phyloP scores from a whole-genome alignment of 2,113 vertebrate genomes.

The Grammomys surdaster region DNA sequence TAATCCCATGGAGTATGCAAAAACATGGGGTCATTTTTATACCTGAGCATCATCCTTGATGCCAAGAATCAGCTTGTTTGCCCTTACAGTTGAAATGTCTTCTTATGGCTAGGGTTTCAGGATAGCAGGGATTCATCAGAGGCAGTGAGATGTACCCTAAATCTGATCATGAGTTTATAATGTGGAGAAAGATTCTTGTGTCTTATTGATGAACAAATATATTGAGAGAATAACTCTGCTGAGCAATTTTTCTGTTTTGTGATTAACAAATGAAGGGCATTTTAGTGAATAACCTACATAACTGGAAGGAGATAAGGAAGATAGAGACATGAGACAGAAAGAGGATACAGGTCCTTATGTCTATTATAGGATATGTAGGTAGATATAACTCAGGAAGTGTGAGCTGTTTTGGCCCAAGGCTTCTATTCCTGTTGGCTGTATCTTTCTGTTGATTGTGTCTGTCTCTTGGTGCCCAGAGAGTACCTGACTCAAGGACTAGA shows the following conservation, averaged over 20 bases:
- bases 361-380: background rate
- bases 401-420: background rate
- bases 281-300: background rate
- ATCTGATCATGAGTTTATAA: background rate
- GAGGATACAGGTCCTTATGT: background rate
- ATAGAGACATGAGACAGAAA: background rate
- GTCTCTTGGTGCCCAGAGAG: background rate
- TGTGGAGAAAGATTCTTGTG: background rate
- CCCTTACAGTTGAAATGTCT: background rate
- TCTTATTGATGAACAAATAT: background rate
- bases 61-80: no score
- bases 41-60: background rate
- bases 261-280: background rate
- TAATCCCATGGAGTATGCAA: no score
- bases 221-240: background rate
- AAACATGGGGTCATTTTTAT: background rate
- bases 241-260: background rate
- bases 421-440: background rate
- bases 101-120: background rate
- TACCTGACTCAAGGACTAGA: background rate
- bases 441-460: background rate
- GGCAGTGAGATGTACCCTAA: rapidly evolving
- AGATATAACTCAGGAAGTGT: background rate
- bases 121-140: rapidly evolving
- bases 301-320: background rate